A percentile compares a stretch with the other conserved stretches of the same genome.
These are phyloP conservation scores for Ooceraea biroi DNA, from an alignment of 1,140 invertebrate genomes.

Conservation along the genomic window DNA sequence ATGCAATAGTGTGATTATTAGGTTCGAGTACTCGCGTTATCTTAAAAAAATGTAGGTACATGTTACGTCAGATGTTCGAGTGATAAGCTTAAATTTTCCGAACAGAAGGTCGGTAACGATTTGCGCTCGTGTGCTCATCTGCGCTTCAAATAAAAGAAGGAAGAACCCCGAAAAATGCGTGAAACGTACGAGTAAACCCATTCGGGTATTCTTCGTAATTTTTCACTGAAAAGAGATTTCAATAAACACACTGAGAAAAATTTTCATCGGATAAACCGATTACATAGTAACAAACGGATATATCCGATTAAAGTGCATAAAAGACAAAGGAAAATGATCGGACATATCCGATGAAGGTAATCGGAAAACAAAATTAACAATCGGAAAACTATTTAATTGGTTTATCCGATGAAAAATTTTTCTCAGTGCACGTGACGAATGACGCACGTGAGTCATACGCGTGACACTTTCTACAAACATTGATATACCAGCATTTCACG, in stretches of 20 bases:
- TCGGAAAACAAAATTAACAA: too few species aligned
- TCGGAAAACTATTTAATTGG: too few species aligned
- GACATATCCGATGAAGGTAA: too few species aligned
- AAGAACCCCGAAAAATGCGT: neutral
- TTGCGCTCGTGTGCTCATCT: neutral
- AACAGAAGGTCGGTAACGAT: conserved; percentile 6
- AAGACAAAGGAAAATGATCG: too few species aligned
- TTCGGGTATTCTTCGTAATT: neutral
- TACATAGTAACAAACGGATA: too few species aligned
- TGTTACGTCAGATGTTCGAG: conserved; percentile 23
- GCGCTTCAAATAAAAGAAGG: neutral
- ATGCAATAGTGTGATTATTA: conserved; percentile 24
- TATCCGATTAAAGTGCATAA: too few species aligned
- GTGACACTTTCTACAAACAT: conserved; percentile 58
- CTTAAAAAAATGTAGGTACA: conserved; percentile 15
- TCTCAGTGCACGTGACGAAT: conserved; percentile 3
- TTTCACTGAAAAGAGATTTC: conserved; percentile 24
- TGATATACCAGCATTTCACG: neutral
- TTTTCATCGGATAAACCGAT: too few species aligned
- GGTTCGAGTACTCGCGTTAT: conserved; percentile 42
- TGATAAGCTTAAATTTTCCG: conserved; percentile 28
- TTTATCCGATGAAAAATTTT: too few species aligned
- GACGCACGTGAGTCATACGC: conserved; percentile 40
- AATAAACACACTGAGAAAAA: too few species aligned
- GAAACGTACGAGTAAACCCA: too few species aligned